These are phyloP conservation scores for Otolemur crassicaudatus DNA, from an alignment of 2,797 vertebrate genomes.

Conservation along the genomic window DNA sequence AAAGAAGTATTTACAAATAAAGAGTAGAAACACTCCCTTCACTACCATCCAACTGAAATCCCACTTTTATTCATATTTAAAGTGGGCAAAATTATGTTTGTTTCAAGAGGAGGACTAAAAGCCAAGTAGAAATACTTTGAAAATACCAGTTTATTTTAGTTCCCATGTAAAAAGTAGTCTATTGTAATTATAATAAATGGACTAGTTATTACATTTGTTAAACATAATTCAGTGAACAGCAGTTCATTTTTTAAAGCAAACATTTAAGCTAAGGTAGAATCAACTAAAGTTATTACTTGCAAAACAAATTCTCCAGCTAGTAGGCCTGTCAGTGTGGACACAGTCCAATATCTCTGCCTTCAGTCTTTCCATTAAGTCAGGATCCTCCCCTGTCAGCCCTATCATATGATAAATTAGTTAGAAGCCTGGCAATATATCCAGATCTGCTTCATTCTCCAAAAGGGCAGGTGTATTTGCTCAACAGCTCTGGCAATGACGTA, in stretches of 20 bases:
- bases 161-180: background rate
- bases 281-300: background rate
- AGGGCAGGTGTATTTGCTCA: constrained; percentile 68
- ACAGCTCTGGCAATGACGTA: constrained; percentile 18
- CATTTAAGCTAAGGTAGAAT: background rate
- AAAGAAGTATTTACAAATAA: constrained; percentile 37
- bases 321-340: background rate
- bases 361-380: background rate
- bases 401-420: constrained; percentile 52
- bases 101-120: background rate
- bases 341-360: background rate
- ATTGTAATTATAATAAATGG: constrained; percentile 40
- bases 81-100: constrained; percentile 25
- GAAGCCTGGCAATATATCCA: constrained; percentile 42
- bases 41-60: background rate
- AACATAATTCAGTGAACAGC: constrained; percentile 10
- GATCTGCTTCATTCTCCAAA: constrained; percentile 59
- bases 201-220: constrained; percentile 38
- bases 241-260: constrained; percentile 49
- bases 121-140: constrained; percentile 20
- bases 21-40: background rate
- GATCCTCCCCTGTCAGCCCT: background rate
- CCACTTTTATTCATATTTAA: constrained; percentile 30
- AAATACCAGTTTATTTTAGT: constrained; percentile 24
- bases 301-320: constrained; percentile 38